Evolutionary conservation across 2,888 invertebrate genomes (phyloP).

Genomic region (Coleophora flavipennella): DNA sequence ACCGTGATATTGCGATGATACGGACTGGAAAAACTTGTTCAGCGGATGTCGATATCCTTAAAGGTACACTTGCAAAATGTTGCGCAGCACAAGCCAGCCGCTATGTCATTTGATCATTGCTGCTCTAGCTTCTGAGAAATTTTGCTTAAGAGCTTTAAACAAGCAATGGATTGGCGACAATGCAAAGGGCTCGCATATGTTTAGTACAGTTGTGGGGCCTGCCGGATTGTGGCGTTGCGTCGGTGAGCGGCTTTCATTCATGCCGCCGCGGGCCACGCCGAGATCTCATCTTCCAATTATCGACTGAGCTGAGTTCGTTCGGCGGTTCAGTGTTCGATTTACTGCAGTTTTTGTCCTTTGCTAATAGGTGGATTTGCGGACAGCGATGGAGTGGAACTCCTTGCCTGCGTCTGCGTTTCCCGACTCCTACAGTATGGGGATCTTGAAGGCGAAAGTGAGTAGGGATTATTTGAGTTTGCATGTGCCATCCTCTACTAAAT

Average conservation of each 20-base stretch:
- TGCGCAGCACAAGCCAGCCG: too few species aligned
- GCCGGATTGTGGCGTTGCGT: slow-evolving; percentile 45
- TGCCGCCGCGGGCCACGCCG: slow-evolving; percentile 65
- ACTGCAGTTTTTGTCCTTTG: slow-evolving; percentile 8
- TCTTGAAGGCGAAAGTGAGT: too few species aligned
- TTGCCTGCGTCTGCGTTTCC: too few species aligned
- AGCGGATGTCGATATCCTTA: slow-evolving; percentile 70
- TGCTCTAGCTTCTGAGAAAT: too few species aligned
- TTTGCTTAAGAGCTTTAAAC: background rate
- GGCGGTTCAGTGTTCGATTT: slow-evolving; percentile 46
- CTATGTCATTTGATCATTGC: too few species aligned
- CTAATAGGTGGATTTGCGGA: background rate
- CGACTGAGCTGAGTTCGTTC: slow-evolving; percentile 45
- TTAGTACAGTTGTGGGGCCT: slow-evolving; percentile 29
- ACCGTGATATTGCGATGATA: slow-evolving; percentile 73
- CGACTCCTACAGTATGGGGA: too few species aligned
- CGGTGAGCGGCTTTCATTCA: slow-evolving; percentile 70
- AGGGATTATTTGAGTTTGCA: too few species aligned
- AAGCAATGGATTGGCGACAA: slow-evolving; percentile 27
- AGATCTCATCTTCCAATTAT: slow-evolving; percentile 71
- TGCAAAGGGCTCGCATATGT: slow-evolving; percentile 21
- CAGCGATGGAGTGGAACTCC: too few species aligned
- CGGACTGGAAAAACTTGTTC: slow-evolving; percentile 72
- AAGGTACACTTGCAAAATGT: slow-evolving; percentile 36
- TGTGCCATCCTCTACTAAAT: too few species aligned